Evolutionary conservation across 2,797 vertebrate genomes (phyloP).

Genomic region (Otolemur crassicaudatus): DNA sequence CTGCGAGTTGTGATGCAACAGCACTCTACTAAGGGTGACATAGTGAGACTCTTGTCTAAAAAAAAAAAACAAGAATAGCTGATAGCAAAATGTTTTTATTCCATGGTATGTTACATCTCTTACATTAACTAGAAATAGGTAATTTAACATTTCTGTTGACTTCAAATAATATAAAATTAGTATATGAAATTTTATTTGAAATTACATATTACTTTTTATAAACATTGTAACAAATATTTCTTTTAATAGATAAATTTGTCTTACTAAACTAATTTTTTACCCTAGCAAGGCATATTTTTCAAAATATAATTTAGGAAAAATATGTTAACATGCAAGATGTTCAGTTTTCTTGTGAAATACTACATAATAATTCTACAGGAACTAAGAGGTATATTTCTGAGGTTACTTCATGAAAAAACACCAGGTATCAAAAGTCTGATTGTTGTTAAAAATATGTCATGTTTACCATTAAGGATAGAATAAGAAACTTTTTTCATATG

Average conservation of each 20-base stretch:
- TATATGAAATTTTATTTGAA: slow-evolving; percentile 16
- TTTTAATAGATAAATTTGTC: background rate
- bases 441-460: slow-evolving; percentile 10
- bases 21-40: too few relatives aligned
- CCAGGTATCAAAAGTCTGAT: background rate
- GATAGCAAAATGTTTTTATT: slow-evolving; percentile 48
- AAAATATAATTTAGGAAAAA: slow-evolving; percentile 25
- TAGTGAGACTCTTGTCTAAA: too few relatives aligned
- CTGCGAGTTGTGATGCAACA: too few relatives aligned
- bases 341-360: slow-evolving; percentile 36
- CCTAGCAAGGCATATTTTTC: slow-evolving; percentile 39
- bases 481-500: slow-evolving; percentile 6
- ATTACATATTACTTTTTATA: background rate
- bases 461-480: background rate
- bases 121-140: background rate
- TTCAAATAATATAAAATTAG: slow-evolving; percentile 28
- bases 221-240: slow-evolving; percentile 23
- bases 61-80: background rate
- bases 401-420: slow-evolving; percentile 22
- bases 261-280: background rate
- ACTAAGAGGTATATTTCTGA: background rate
- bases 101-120: background rate
- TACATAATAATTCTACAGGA: background rate
- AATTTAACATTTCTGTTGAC: slow-evolving; percentile 28
- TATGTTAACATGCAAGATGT: slow-evolving; percentile 23